Percentiles rank a stretch among this genome's conserved stretches.
Evolutionary conservation across 64 coral and sea anemone genomes (phyloP).

Genomic region (Montipora capricornis): DNA sequence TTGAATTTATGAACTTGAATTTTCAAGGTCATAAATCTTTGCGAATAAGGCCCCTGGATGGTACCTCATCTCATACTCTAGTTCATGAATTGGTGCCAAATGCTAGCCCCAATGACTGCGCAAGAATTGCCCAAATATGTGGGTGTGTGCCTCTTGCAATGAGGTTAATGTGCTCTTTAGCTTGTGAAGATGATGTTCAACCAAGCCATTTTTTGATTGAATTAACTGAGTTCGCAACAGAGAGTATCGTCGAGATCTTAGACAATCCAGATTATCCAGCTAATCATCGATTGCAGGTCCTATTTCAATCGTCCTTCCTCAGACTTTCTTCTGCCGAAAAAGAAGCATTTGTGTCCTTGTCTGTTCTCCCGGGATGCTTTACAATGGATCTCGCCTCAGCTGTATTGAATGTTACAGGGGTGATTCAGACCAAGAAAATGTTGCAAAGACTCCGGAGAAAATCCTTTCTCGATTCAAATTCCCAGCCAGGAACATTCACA

Average conservation of each 20-base stretch:
- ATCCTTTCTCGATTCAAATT: conserved; percentile 14
- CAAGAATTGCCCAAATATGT: background rate
- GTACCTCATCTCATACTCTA: background rate
- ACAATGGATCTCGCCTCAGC: conserved; percentile 13
- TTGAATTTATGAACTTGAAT: conserved; percentile 5
- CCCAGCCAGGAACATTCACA: background rate
- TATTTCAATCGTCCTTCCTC: conserved; percentile 17
- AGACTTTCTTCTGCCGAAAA: background rate
- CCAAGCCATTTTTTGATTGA: background rate
- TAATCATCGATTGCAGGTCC: background rate
- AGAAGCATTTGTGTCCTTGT: conserved; percentile 27
- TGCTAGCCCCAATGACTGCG: background rate
- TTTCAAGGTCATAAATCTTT: background rate
- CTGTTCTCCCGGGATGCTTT: conserved; percentile 24
- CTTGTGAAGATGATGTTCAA: background rate
- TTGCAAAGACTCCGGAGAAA: conserved; percentile 32
- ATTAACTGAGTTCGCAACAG: background rate
- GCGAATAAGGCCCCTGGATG: conserved; percentile 4
- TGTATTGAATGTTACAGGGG: background rate
- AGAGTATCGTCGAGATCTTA: conserved; percentile 7
- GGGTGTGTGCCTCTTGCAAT: conserved; percentile 18
- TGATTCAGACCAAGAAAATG: background rate
- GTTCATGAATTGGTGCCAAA: conserved; percentile 1
- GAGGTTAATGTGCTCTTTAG: background rate
- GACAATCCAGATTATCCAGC: conserved; percentile 6